These are phyloP conservation scores for Cariama cristata DNA, from an alignment of 2,113 vertebrate genomes.

Conservation along the genomic window DNA sequence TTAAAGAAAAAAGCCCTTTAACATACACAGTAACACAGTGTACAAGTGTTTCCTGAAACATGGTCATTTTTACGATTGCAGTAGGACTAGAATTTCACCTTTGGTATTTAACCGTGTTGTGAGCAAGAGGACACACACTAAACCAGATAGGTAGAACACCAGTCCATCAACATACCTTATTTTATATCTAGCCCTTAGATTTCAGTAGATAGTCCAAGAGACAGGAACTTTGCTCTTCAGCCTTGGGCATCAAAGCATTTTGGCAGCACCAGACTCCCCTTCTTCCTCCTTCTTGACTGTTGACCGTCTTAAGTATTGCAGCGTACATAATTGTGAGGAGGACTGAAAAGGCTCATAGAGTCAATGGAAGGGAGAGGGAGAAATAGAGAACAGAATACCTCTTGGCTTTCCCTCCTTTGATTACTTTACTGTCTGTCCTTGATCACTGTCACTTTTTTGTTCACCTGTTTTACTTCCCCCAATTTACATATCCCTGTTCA, in stretches of 20 bases:
- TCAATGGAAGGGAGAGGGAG: not conserved
- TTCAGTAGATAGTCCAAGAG: not conserved
- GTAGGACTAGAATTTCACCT: not conserved
- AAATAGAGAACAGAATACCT: not conserved
- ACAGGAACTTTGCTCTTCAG: not conserved
- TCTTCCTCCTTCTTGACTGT: not conserved
- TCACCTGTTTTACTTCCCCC: not conserved
- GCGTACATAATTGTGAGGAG: not conserved
- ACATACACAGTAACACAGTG: not conserved
- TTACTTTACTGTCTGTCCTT: not conserved
- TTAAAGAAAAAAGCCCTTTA: not conserved
- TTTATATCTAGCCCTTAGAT: not conserved
- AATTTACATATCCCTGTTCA: rapidly evolving
- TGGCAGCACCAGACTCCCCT: not conserved
- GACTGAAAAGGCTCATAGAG: not conserved
- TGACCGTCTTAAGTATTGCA: not conserved
- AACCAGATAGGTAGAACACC: not conserved
- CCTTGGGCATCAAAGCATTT: not conserved
- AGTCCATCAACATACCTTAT: not conserved
- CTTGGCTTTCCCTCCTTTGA: not conserved
- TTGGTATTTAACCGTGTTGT: not conserved
- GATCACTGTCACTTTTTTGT: not conserved
- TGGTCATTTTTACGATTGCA: not conserved
- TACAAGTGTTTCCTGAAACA: not conserved
- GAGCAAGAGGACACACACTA: not conserved